Conservation (phyloP, 2,888 invertebrate genomes). For the Pristionchus arcanus region DNA sequence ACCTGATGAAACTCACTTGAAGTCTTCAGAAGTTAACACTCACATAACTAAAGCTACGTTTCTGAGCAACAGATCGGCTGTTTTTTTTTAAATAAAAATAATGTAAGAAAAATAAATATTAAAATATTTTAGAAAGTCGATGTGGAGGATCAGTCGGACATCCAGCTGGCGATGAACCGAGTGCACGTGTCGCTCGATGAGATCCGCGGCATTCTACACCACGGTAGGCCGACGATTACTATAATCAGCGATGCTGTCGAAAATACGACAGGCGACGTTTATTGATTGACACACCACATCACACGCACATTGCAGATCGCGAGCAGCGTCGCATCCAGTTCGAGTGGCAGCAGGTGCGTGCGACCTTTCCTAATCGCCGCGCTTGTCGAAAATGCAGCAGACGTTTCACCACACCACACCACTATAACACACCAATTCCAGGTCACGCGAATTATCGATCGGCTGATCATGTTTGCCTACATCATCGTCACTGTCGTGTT, state of each 20-base stretch:
- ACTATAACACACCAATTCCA: conserved; percentile 4
- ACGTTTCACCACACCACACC: background rate
- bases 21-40: background rate
- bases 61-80: no score
- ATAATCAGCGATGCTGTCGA: background rate
- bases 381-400: background rate
- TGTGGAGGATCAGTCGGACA: background rate
- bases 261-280: conserved; percentile 44
- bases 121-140: conserved; percentile 48
- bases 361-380: background rate
- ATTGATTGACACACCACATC: background rate
- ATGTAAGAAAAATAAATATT: background rate
- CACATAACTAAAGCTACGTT: no score
- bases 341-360: conserved; percentile 73
- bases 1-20: background rate
- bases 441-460: conserved; percentile 74
- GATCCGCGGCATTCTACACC: conserved; percentile 21
- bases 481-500: conserved; percentile 72
- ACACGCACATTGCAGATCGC: conserved; percentile 69
- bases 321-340: conserved; percentile 72
- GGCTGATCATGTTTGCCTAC: conserved; percentile 75
- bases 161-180: conserved; percentile 41
- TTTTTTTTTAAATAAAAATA: background rate
- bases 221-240: conserved; percentile 46
- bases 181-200: conserved; percentile 37